These are phyloP conservation scores for Neofelis nebulosa DNA, from an alignment of 2,113 vertebrate species.

Conservation along the genomic window DNA sequence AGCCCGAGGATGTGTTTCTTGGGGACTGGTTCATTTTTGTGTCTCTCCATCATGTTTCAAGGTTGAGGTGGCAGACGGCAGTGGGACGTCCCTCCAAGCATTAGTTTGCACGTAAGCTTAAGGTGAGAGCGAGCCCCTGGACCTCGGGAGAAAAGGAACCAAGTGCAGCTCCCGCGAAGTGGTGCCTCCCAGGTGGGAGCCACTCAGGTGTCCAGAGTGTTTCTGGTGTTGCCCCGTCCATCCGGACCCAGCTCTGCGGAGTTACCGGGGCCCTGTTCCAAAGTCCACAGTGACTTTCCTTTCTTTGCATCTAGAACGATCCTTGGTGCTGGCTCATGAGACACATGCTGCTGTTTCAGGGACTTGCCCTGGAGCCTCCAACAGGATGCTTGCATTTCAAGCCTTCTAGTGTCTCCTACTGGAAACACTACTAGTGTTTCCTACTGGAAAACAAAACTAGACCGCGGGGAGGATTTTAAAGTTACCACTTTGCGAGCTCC, in stretches of 20 bases:
- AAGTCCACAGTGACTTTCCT: neutral
- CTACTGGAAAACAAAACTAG: neutral
- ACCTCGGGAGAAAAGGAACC: neutral
- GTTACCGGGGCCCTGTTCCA: neutral
- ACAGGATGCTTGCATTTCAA: neutral
- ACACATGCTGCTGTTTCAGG: neutral
- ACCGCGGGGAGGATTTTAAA: neutral
- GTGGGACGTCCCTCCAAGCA: slow-evolving; percentile 29
- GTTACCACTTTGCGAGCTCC: neutral
- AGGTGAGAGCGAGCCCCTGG: neutral
- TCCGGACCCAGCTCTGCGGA: neutral
- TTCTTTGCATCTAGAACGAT: too few relatives aligned
- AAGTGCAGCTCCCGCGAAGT: rapidly evolving
- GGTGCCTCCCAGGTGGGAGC: neutral
- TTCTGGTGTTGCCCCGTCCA: neutral
- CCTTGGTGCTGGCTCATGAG: neutral
- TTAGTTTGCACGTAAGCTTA: slow-evolving; percentile 56
- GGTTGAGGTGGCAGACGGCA: neutral
- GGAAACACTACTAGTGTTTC: neutral
- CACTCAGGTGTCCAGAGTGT: rapidly evolving
- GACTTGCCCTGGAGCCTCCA: rapidly evolving
- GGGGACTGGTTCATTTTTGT: neutral
- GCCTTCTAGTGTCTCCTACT: neutral
- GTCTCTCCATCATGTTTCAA: neutral
- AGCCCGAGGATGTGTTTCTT: neutral